A percentile compares a stretch with the other conserved stretches of the same genome.
phyloP scores from a whole-genome alignment of 2,797 vertebrate species.

The Lagodon rhomboides region DNA sequence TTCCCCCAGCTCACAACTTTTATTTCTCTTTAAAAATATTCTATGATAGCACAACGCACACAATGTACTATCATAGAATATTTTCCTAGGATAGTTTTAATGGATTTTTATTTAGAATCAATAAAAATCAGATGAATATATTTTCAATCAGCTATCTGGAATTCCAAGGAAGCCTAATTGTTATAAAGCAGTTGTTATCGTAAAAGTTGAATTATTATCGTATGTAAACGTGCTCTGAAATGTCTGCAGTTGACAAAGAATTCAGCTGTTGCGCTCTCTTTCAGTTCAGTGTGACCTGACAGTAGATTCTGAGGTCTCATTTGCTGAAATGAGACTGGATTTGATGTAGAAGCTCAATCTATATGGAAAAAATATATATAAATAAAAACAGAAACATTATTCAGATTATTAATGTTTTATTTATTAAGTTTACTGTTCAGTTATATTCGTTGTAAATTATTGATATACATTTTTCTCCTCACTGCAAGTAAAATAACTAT shows the following conservation, averaged over 20 bases:
- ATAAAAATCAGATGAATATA: not conserved
- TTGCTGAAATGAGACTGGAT: not conserved
- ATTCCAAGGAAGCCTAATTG: not conserved
- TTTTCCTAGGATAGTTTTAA: not conserved
- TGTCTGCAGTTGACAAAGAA: not conserved
- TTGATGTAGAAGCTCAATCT: not conserved
- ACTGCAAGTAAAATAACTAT: not conserved
- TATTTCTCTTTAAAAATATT: constrained; percentile 40
- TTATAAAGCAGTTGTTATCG: not conserved
- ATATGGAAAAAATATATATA: no score
- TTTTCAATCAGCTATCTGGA: not conserved
- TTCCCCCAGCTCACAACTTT: constrained; percentile 40
- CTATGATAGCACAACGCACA: not conserved
- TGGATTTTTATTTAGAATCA: constrained; percentile 11
- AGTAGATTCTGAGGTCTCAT: not conserved
- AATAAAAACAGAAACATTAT: not conserved
- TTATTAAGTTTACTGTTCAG: not conserved
- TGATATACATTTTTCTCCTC: not conserved
- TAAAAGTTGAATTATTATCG: not conserved
- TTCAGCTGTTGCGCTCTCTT: not conserved
- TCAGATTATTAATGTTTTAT: not conserved
- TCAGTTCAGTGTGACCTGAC: not conserved
- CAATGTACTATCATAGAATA: no score
- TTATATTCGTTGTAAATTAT: not conserved
- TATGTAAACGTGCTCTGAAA: not conserved